Conservation (phyloP, 2,113 vertebrate species). For the Sinocyclocheilus maitianheensis region DNA sequence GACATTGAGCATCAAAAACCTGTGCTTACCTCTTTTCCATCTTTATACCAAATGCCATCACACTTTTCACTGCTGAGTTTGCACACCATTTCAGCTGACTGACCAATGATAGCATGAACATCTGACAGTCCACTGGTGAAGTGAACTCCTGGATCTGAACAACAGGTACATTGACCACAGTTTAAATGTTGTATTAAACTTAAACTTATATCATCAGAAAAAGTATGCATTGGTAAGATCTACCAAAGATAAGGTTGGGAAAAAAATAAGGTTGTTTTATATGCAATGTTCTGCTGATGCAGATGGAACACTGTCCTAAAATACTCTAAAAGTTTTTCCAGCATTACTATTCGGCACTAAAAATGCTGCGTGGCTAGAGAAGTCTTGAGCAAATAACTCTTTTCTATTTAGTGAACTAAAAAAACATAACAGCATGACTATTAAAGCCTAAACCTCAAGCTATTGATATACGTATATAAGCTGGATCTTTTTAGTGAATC, state of each 20-base stretch:
- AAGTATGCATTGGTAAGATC: background rate
- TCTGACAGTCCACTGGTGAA: conserved; percentile 79
- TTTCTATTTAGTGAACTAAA: background rate
- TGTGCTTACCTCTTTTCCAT: conserved; percentile 80
- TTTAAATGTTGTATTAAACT: background rate
- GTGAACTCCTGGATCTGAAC: conserved; percentile 71
- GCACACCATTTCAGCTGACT: conserved; percentile 76
- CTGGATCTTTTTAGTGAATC: background rate
- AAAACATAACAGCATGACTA: background rate
- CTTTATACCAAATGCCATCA: conserved; percentile 83
- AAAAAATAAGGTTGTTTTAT: background rate
- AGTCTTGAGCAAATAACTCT: background rate
- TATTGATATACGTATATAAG: background rate
- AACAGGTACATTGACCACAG: conserved; percentile 19
- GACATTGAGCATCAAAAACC: background rate
- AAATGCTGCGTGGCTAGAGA: background rate
- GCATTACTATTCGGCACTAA: background rate
- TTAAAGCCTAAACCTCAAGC: background rate
- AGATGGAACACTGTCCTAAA: background rate
- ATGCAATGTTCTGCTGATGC: background rate
- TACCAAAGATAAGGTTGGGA: background rate
- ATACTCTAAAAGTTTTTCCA: background rate
- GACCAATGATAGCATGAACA: conserved; percentile 71
- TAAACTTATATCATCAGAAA: background rate
- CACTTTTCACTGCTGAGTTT: conserved; percentile 75